phyloP scores from a whole-genome alignment of 2,888 invertebrate genomes.

The Tuta absoluta region DNA sequence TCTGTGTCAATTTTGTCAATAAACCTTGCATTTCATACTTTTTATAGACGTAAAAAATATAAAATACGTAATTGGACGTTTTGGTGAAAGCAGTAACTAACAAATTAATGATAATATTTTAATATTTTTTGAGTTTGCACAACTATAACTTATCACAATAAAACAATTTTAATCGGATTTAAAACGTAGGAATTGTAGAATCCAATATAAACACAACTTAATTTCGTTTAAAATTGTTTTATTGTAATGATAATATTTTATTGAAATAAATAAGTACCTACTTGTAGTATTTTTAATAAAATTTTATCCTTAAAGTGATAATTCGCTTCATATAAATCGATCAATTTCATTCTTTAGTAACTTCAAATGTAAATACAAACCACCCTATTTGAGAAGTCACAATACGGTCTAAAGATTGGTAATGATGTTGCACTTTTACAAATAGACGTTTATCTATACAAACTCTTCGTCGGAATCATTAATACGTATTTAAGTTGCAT shows the following conservation, averaged over 20 bases:
- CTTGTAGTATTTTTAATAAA: too few species aligned
- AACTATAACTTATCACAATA: too few species aligned
- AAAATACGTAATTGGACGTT: background rate
- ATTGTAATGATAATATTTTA: too few species aligned
- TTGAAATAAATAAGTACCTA: too few species aligned
- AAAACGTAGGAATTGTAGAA: too few species aligned
- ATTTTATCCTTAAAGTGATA: background rate
- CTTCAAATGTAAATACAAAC: slow-evolving; percentile 11
- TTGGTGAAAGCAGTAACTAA: background rate
- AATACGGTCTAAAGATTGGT: slow-evolving; percentile 26
- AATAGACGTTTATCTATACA: slow-evolving; percentile 49
- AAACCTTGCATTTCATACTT: background rate
- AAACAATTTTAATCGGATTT: too few species aligned
- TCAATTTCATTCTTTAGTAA: background rate
- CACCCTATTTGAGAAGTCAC: slow-evolving; percentile 20
- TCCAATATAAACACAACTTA: too few species aligned
- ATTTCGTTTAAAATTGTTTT: too few species aligned
- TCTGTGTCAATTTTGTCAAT: slow-evolving; percentile 33
- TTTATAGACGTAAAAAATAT: background rate
- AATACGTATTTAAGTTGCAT: slow-evolving; percentile 66
- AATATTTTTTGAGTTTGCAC: background rate
- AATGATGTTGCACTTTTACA: slow-evolving; percentile 39
- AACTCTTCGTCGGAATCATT: slow-evolving; percentile 56
- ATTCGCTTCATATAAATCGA: background rate
- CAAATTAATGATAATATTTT: background rate